Conservation (phyloP, 2,797 vertebrate species). For the Pteropus rufus region DNA sequence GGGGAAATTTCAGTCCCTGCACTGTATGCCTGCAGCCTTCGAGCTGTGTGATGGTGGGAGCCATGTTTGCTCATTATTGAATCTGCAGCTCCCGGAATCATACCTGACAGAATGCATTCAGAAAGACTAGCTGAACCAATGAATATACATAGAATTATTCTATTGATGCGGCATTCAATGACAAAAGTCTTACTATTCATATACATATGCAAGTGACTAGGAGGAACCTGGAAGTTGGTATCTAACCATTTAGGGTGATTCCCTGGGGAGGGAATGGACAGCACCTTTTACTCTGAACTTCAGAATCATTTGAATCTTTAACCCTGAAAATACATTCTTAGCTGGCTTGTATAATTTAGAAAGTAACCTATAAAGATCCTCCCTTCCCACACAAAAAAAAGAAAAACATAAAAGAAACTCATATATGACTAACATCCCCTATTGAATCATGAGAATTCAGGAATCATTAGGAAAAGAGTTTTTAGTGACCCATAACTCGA, state of each 20-base stretch:
- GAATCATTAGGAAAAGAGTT: background rate
- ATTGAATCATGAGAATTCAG: background rate
- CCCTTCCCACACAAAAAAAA: background rate
- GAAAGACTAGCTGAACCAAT: accelerated
- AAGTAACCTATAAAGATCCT: background rate
- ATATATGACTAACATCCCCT: background rate
- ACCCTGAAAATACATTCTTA: background rate
- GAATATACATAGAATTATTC: accelerated
- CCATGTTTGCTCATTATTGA: too few species aligned
- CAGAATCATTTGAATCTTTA: background rate
- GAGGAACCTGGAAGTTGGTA: background rate
- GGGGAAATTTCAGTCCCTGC: background rate
- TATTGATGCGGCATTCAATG: accelerated
- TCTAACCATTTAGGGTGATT: background rate
- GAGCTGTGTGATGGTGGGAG: accelerated
- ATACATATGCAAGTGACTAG: background rate
- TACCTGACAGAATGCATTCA: background rate
- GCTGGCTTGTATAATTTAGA: background rate
- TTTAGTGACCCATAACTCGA: background rate
- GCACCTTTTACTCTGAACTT: background rate
- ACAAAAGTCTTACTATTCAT: background rate
- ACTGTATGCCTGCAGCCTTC: background rate
- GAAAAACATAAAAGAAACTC: background rate
- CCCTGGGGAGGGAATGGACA: background rate
- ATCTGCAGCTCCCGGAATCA: background rate